These are phyloP conservation scores for Aphidius ervi DNA, from an alignment of 1,140 invertebrate genomes.

Conservation along the genomic window DNA sequence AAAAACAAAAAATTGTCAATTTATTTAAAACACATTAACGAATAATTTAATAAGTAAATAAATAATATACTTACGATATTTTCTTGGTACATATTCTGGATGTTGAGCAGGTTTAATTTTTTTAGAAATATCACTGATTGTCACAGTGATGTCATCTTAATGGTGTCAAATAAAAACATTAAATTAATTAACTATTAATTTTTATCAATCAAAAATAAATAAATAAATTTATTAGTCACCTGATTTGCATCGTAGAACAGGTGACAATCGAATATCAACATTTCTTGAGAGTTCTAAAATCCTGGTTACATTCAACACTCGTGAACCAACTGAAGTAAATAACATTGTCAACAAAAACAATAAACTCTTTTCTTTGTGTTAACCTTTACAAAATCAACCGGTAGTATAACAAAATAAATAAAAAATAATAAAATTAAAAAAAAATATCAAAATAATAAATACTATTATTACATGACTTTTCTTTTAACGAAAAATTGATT, in stretches of 20 bases:
- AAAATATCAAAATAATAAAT: too few relatives aligned
- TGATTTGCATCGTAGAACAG: conserved; percentile 34
- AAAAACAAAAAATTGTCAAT: conserved; percentile 31
- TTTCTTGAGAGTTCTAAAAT: conserved; percentile 26
- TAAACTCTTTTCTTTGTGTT: background rate
- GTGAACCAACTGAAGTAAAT: conserved; percentile 13
- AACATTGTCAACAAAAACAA: too few relatives aligned
- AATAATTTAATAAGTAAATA: conserved; percentile 21
- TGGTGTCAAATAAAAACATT: conserved; percentile 4
- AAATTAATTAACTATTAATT: background rate
- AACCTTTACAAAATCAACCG: conserved; percentile 29
- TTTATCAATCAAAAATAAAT: background rate
- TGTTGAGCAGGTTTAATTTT: conserved; percentile 60
- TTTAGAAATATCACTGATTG: conserved; percentile 73
- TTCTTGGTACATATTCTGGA: conserved; percentile 76
- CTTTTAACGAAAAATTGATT: background rate
- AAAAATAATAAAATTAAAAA: too few relatives aligned
- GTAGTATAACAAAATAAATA: conserved; percentile 11
- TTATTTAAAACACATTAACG: conserved; percentile 12
- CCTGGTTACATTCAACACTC: conserved; percentile 23
- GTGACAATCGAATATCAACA: conserved; percentile 27
- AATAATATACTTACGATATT: conserved; percentile 68
- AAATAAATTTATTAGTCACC: conserved; percentile 25
- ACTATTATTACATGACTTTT: too few relatives aligned
- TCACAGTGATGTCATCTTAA: conserved; percentile 51